Evolutionary conservation across 2,888 invertebrate species (phyloP).

Genomic region (Melangyna quadrimaculata): DNA sequence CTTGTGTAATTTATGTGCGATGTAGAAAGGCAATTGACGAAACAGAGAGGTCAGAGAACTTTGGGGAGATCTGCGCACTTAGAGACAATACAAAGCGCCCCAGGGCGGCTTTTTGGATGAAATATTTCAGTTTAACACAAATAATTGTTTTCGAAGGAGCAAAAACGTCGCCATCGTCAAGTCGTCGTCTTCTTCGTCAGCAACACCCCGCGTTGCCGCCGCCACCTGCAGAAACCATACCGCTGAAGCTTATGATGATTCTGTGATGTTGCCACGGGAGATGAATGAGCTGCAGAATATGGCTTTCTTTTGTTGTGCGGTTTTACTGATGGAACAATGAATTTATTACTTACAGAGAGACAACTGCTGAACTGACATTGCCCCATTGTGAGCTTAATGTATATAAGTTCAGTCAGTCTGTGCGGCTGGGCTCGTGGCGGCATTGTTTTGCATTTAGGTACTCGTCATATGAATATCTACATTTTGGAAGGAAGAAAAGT

Average conservation of each 20-base stretch:
- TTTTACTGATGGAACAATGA: constrained; percentile 48
- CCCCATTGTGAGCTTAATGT: constrained; percentile 41
- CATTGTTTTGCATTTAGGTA: constrained; percentile 47
- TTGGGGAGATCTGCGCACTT: constrained; percentile 39
- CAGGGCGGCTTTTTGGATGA: constrained; percentile 46
- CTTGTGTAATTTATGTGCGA: constrained; percentile 15
- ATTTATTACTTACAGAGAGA: constrained; percentile 44
- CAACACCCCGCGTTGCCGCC: neutral
- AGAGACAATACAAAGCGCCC: constrained; percentile 42
- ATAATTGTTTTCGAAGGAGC: constrained; percentile 53
- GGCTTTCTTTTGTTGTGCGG: constrained; percentile 41
- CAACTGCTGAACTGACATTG: constrained; percentile 45
- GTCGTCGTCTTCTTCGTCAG: neutral
- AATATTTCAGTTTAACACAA: constrained; percentile 54
- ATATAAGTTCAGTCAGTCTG: neutral
- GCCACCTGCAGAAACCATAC: neutral
- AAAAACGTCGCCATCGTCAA: neutral
- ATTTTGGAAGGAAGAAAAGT: constrained; percentile 5
- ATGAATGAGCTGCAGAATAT: constrained; percentile 23
- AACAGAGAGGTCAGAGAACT: constrained; percentile 48
- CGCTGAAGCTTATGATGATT: constrained; percentile 5
- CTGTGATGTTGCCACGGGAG: constrained; percentile 1
- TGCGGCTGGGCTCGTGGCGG: constrained; percentile 7
- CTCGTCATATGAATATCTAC: neutral
- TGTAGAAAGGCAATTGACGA: neutral